Percentiles rank a stretch among this genome's conserved stretches.
Conservation (phyloP, 2,888 invertebrate species). For the Sinelater perroti region DNA sequence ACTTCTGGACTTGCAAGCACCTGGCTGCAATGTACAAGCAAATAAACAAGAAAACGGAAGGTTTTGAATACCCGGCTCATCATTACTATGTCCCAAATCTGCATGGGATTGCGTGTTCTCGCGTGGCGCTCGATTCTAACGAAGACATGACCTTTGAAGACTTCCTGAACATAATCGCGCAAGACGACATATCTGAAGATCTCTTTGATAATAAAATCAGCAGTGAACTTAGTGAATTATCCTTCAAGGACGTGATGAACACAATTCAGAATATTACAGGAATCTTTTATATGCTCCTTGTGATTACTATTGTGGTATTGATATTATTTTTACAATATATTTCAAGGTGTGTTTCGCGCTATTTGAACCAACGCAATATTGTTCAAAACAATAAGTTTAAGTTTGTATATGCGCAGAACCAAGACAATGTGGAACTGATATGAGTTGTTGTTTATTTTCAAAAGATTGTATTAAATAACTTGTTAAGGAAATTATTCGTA, state of each 20-base stretch:
- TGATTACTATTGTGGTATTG: conserved; percentile 16
- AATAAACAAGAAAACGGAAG: conserved; percentile 21
- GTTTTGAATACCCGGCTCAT: conserved; percentile 11
- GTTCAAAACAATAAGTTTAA: conserved; percentile 8
- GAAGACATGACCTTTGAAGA: conserved; percentile 20
- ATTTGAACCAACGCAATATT: conserved; percentile 12
- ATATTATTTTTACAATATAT: conserved; percentile 22
- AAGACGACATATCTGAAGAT: conserved; percentile 25
- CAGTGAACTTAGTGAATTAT: not conserved
- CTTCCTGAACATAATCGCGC: conserved; percentile 23
- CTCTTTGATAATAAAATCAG: conserved; percentile 19
- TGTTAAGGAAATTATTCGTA: too few relatives aligned
- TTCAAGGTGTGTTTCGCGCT: conserved; percentile 9
- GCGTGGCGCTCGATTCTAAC: conserved; percentile 8
- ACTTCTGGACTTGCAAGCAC: conserved; percentile 31
- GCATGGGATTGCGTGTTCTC: conserved; percentile 33
- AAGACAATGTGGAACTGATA: conserved; percentile 15
- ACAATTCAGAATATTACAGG: not conserved
- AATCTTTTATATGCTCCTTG: conserved; percentile 21
- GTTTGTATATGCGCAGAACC: conserved; percentile 11
- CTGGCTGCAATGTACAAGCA: conserved; percentile 26
- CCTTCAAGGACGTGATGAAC: not conserved
- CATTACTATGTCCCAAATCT: conserved; percentile 32
- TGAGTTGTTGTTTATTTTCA: not conserved
- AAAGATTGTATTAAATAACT: not conserved